These are phyloP conservation scores for Leptinotarsa tumamoca DNA, from an alignment of 2,888 invertebrate genomes.

Conservation along the genomic window DNA sequence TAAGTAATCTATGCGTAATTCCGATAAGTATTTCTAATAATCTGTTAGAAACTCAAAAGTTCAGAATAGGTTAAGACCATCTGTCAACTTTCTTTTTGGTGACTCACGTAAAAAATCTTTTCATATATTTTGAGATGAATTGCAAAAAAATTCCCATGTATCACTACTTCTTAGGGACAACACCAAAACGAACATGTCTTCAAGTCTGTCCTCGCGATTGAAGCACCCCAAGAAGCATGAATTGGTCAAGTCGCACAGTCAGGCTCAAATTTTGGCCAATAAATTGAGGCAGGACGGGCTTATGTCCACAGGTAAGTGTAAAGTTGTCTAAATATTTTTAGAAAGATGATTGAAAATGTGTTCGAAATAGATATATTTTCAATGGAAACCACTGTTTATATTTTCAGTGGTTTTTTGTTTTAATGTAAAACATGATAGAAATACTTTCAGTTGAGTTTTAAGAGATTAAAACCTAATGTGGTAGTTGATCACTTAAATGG, in stretches of 20 bases:
- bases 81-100: constrained; percentile 37
- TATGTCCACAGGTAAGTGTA: constrained; percentile 62
- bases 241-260: constrained; percentile 63
- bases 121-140: constrained; percentile 35
- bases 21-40: not conserved
- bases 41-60: not conserved
- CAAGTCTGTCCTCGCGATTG: constrained; percentile 64
- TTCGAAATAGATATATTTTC: no score
- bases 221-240: constrained; percentile 65
- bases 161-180: constrained; percentile 35
- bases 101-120: constrained; percentile 41
- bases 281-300: constrained; percentile 66
- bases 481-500: no score
- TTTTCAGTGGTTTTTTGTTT: no score
- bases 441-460: no score
- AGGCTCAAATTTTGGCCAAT: constrained; percentile 64
- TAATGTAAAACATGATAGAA: no score
- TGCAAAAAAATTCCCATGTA: constrained; percentile 29
- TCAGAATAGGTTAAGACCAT: constrained; percentile 26
- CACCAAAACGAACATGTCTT: constrained; percentile 59
- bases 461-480: no score
- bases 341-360: no score
- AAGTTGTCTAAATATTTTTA: not conserved
- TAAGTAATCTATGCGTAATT: constrained; percentile 9
- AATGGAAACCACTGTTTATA: no score